Conservation (phyloP, 2,113 vertebrate species). For the Cyanoliseus patagonus region DNA sequence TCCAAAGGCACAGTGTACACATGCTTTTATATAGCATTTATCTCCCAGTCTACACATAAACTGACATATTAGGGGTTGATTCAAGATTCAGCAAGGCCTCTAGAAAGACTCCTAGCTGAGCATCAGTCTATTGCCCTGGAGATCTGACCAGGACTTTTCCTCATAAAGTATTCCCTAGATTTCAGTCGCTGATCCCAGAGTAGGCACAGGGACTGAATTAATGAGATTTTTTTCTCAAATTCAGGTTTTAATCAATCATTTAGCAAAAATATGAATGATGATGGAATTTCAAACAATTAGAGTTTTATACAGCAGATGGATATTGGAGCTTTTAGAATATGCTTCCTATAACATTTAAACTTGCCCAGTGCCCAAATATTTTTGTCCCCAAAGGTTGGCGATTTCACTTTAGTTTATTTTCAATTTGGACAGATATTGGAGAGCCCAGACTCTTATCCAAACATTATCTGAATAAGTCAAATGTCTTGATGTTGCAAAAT, state of each 20-base stretch:
- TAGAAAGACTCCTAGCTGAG: background rate
- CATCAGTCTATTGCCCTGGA: background rate
- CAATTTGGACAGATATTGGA: background rate
- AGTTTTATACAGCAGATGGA: background rate
- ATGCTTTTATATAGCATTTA: background rate
- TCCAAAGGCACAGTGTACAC: background rate
- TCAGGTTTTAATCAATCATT: background rate
- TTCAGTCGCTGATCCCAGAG: background rate
- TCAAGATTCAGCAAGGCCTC: background rate
- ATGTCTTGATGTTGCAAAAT: background rate
- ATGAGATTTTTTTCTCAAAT: background rate
- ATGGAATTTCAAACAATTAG: background rate
- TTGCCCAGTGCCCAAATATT: background rate
- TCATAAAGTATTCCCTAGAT: background rate
- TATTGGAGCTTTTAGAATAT: background rate
- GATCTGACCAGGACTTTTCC: background rate
- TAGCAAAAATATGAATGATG: background rate
- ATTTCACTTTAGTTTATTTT: background rate
- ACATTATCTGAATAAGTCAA: background rate
- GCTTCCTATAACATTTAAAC: background rate
- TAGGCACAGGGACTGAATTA: background rate
- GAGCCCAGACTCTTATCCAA: background rate
- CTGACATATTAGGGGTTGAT: background rate
- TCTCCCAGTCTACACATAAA: background rate
- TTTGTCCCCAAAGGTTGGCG: background rate